Percentiles rank a stretch among this genome's conserved stretches.
phyloP scores from a whole-genome alignment of 2,888 invertebrate genomes.

The Drosophila mettleri region DNA sequence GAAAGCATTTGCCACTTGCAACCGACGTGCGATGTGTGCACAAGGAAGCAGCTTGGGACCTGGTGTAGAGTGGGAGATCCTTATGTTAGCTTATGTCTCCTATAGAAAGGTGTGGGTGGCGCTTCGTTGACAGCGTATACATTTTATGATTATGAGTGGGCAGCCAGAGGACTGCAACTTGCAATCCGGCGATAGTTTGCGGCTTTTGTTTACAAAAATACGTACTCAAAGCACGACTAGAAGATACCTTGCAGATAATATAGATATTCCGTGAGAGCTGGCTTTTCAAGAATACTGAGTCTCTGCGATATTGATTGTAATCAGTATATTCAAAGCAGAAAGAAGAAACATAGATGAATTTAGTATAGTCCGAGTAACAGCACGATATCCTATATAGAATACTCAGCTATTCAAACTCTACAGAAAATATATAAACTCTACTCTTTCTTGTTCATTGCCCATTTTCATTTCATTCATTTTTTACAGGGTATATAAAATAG shows the following conservation, averaged over 20 bases:
- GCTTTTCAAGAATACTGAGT: neutral
- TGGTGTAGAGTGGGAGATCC: neutral
- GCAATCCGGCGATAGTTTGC: conserved; percentile 13
- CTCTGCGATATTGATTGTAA: neutral
- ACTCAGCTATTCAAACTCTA: no score
- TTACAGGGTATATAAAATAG: conserved; percentile 19
- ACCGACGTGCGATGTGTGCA: conserved; percentile 18
- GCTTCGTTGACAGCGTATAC: conserved; percentile 69
- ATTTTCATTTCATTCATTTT: neutral
- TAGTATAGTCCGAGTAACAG: neutral
- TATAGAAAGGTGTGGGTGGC: neutral
- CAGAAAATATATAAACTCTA: no score
- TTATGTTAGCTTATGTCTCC: neutral
- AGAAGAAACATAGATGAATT: no score
- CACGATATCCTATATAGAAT: neutral
- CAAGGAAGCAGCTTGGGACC: neutral
- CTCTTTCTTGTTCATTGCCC: neutral
- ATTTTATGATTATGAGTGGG: conserved; percentile 77
- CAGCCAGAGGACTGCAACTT: conserved; percentile 18
- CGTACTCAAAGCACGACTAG: neutral
- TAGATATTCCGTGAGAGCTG: neutral
- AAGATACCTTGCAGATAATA: neutral
- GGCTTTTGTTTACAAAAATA: conserved; percentile 23
- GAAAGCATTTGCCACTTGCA: conserved; percentile 39
- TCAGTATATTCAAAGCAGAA: neutral